A percentile compares a stretch with the other conserved stretches of the same genome.
Evolutionary conservation across 2,888 invertebrate genomes (phyloP).

Genomic region (Sialis fuliginosa): DNA sequence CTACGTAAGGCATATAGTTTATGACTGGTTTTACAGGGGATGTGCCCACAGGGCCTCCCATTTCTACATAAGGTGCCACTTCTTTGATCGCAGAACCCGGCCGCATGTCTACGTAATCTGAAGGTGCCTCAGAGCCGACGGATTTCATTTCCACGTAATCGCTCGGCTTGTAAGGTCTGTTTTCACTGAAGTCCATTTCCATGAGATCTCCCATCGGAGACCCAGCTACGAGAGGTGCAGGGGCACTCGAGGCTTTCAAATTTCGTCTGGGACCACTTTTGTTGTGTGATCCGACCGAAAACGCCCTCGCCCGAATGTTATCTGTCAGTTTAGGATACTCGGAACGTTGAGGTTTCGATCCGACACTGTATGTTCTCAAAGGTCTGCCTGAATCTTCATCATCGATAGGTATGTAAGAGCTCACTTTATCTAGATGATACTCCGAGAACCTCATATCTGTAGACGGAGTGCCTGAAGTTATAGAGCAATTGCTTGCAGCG

Average conservation of each 20-base stretch:
- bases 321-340: slow-evolving; percentile 24
- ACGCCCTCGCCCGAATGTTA: slow-evolving; percentile 47
- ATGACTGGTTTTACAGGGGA: slow-evolving; percentile 14
- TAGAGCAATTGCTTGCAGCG: slow-evolving; percentile 52
- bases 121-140: slow-evolving; percentile 11
- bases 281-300: slow-evolving; percentile 56
- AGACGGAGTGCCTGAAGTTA: slow-evolving; percentile 66
- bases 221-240: slow-evolving; percentile 46
- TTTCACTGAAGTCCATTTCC: slow-evolving; percentile 53
- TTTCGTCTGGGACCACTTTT: slow-evolving; percentile 26
- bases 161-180: background rate
- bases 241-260: slow-evolving; percentile 48
- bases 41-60: slow-evolving; percentile 24
- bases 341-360: slow-evolving; percentile 37
- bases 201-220: slow-evolving; percentile 56
- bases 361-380: slow-evolving; percentile 71
- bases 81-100: slow-evolving; percentile 22
- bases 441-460: slow-evolving; percentile 59
- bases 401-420: slow-evolving; percentile 48
- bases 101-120: slow-evolving; percentile 15
- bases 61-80: slow-evolving; percentile 30
- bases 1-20: slow-evolving; percentile 16
- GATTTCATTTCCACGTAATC: slow-evolving; percentile 28
- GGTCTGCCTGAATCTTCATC: slow-evolving; percentile 44
- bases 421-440: slow-evolving; percentile 66